These are phyloP conservation scores for Apis dorsata DNA, from an alignment of 1,140 invertebrate genomes.

Conservation along the genomic window DNA sequence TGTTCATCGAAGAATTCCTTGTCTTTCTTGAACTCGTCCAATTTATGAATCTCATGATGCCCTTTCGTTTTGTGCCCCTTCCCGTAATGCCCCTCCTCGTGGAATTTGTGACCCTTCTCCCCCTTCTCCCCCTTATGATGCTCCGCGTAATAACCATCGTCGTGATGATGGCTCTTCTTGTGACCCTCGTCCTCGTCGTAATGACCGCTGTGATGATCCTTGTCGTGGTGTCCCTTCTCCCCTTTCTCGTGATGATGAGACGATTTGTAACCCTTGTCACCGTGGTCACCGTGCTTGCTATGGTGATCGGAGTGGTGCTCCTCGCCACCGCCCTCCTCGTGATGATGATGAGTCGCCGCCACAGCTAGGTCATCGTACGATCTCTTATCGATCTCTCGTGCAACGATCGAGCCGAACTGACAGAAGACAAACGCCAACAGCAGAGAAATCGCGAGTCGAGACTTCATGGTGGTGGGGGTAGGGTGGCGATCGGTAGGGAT, in stretches of 20 bases:
- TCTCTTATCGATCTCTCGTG: conserved; percentile 47
- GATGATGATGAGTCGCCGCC: conserved; percentile 72
- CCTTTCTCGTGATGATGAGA: conserved; percentile 85
- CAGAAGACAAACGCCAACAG: conserved; percentile 42
- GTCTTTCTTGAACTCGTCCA: conserved; percentile 87
- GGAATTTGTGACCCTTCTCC: conserved; percentile 85
- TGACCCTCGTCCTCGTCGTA: conserved; percentile 84
- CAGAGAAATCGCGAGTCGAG: conserved; percentile 26
- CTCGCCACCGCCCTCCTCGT: conserved; percentile 81
- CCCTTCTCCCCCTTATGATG: conserved; percentile 83
- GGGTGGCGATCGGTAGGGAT: not conserved
- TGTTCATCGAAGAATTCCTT: conserved; percentile 89
- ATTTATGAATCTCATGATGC: conserved; percentile 84
- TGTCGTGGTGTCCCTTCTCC: conserved; percentile 85
- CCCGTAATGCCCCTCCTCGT: conserved; percentile 84
- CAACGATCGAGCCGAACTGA: conserved; percentile 24
- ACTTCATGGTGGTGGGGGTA: not conserved
- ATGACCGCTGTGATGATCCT: conserved; percentile 84
- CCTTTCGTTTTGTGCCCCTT: conserved; percentile 86
- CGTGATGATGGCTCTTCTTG: conserved; percentile 86
- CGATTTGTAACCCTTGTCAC: conserved; percentile 82
- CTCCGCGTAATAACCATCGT: conserved; percentile 84
- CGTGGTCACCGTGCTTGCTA: conserved; percentile 74
- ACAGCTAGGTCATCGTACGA: conserved; percentile 43
- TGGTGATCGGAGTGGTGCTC: conserved; percentile 82